Conservation (phyloP, 2,113 vertebrate genomes). For the Anser cygnoides region DNA sequence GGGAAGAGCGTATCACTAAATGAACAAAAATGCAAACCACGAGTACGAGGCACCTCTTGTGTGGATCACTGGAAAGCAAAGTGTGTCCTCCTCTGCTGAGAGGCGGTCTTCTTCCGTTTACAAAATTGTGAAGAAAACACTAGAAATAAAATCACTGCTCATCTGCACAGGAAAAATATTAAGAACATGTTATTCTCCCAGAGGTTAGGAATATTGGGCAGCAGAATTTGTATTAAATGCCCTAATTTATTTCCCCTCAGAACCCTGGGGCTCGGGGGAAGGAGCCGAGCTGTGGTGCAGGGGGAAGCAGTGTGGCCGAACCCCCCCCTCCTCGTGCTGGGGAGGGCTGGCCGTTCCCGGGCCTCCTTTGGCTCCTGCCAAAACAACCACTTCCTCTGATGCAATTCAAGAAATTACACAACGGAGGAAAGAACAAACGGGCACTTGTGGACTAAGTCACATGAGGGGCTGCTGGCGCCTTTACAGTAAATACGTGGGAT, state of each 20-base stretch:
- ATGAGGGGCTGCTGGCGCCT: background rate
- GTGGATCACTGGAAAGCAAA: background rate
- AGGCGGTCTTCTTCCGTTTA: background rate
- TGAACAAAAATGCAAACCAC: slow-evolving; percentile 20
- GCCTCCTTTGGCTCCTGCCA: background rate
- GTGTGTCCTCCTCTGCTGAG: background rate
- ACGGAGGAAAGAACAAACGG: slow-evolving; percentile 29
- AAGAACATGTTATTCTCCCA: background rate
- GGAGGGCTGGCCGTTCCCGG: background rate
- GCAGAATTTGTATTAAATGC: accelerated
- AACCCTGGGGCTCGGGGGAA: accelerated
- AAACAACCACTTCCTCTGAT: slow-evolving; percentile 39
- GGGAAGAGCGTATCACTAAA: slow-evolving; percentile 58
- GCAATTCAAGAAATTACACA: slow-evolving; percentile 34
- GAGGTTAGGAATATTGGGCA: background rate
- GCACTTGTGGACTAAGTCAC: slow-evolving; percentile 23
- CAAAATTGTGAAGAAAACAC: background rate
- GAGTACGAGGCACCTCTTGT: background rate
- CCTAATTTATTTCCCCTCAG: accelerated
- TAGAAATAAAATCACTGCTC: background rate
- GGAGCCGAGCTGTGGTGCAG: background rate
- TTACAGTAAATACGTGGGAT: background rate
- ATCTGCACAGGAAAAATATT: background rate
- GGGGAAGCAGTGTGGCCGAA: accelerated
- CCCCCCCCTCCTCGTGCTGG: background rate